A percentile compares a stretch with the other conserved stretches of the same genome.
Conservation (phyloP, 2,888 invertebrate genomes). For the Alentia gelatinosa region DNA sequence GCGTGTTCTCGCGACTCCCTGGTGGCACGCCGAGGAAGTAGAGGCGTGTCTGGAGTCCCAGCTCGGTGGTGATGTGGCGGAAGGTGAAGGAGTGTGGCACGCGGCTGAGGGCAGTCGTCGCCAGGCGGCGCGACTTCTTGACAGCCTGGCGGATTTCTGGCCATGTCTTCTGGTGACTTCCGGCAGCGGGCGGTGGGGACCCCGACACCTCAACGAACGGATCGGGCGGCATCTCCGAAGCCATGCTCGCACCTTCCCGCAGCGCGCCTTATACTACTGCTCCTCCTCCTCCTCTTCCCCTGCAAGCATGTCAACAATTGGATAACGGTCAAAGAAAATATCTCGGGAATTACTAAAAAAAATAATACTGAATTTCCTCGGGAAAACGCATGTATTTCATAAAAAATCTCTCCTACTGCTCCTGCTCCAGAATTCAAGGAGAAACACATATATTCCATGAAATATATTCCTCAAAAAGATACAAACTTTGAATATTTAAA, state of each 20-base stretch:
- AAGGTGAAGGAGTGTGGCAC: constrained; percentile 78
- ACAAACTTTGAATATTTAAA: too few relatives aligned
- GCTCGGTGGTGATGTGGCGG: constrained; percentile 69
- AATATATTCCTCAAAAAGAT: too few relatives aligned
- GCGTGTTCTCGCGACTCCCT: constrained; percentile 93
- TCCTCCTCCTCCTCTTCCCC: too few relatives aligned
- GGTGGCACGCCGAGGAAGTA: constrained; percentile 94
- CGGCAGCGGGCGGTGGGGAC: constrained; percentile 64
- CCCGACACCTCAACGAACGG: constrained; percentile 64
- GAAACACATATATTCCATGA: too few relatives aligned
- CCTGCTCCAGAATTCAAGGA: too few relatives aligned
- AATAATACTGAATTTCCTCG: too few relatives aligned
- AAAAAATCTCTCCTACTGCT: too few relatives aligned
- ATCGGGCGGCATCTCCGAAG: constrained; percentile 68
- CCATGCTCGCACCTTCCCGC: constrained; percentile 62
- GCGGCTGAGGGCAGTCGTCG: constrained; percentile 74
- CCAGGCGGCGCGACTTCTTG: constrained; percentile 75
- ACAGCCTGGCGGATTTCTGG: constrained; percentile 76
- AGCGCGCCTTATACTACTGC: background rate
- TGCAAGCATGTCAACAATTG: too few relatives aligned
- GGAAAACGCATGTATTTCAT: too few relatives aligned
- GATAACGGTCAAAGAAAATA: too few relatives aligned
- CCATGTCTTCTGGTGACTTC: constrained; percentile 74
- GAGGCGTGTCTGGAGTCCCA: constrained; percentile 84
- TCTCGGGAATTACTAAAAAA: too few relatives aligned